Base-by-base conservation (phyloP, 2,888 invertebrate genomes). In the Trichopoda pennipes region DNA sequence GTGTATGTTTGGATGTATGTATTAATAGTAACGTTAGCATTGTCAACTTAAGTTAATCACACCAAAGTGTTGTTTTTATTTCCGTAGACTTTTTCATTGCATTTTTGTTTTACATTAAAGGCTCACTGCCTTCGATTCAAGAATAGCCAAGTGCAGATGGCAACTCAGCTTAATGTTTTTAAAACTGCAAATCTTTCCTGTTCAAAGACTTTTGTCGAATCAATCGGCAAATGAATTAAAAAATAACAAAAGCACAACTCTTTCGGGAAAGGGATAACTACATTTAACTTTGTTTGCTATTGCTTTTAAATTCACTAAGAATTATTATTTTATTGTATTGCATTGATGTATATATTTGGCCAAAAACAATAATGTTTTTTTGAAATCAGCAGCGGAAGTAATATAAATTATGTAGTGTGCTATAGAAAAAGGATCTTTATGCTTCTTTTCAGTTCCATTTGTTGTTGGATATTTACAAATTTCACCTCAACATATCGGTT, bases 31-130 rank as follows among this genome's bases (percentile, higher is more conserved):
- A 47, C 73, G 42, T 77, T 73, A 49, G 38, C 61, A 74, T 60
- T 81, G 81, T 82, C 78, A 82, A 75, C 75, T 76, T 63, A 76
- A 79, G 68, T 79, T 82, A 82, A 79, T 79, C 82, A 79, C 82
- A 68, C 75, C 44, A 76, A 75, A 75, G 61, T 58, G 53, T 60
- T 73, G 58, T 66, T 60, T 49, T 66, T 49, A 23, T 21, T 21
- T 42, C 8, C 44, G 47, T 61, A 28, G 6, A 28, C 58, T 68
- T 38, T 14, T 35, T 77, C 72, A 61, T 70, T 28, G 66, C 70
- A 56, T 72, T 69, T 79, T 80, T 68, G 79, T 28, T n/a, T n/a
- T n/a, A n/a, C n/a, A n/a, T n/a, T n/a, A n/a, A n/a, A n/a, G 21
- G 49, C 35, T 74, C 58, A 38, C 60, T 19, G 69, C 63, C 72